Conservation (phyloP, 2,113 vertebrate genomes). For the Pseudorectes ferrugineus region DNA sequence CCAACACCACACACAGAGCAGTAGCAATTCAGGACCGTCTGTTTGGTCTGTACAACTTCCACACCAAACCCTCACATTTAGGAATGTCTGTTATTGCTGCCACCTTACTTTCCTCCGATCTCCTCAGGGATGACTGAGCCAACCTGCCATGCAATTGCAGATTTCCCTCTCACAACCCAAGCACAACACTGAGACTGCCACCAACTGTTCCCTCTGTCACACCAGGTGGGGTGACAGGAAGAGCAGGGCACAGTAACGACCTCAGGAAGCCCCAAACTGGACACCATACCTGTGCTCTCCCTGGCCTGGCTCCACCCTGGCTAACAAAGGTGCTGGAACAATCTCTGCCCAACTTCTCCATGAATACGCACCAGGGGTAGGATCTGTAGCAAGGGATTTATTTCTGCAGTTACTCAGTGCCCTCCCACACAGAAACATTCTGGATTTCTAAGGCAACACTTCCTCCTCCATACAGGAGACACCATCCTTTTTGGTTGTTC, state of each 20-base stretch:
- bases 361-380: neutral
- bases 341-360: neutral
- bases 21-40: neutral
- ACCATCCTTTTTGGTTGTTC: neutral
- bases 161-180: neutral
- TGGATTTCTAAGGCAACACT: neutral
- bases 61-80: neutral
- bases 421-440: neutral
- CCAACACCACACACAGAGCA: neutral
- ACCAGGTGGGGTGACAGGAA: neutral
- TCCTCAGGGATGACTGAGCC: neutral
- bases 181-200: neutral
- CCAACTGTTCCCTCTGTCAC: accelerated
- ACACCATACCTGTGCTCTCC: neutral
- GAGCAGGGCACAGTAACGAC: neutral
- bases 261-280: neutral
- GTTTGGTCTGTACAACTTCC: neutral
- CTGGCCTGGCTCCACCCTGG: neutral
- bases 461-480: neutral
- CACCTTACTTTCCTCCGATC: neutral
- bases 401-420: neutral
- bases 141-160: neutral
- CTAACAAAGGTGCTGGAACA: neutral
- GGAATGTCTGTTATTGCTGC: neutral
- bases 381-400: neutral